Percentiles rank a stretch among this genome's conserved stretches.
Conservation (phyloP, 1,140 invertebrate species). For the Magallana angulata region DNA sequence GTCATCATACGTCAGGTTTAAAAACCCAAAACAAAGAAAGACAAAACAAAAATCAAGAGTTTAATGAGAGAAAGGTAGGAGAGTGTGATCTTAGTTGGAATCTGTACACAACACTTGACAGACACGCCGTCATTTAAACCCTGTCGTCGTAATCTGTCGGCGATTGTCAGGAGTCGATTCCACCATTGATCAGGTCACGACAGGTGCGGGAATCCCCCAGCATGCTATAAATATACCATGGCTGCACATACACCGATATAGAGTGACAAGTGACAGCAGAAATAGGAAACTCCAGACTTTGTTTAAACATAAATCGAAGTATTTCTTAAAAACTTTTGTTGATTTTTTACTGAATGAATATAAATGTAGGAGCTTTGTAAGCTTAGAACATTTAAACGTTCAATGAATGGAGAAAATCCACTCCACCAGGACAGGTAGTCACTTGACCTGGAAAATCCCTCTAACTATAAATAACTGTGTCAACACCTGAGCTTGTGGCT, state of each 20-base stretch:
- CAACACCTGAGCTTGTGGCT: no score
- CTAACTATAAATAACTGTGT: not conserved
- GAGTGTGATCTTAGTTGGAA: not conserved
- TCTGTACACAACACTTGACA: constrained; percentile 4
- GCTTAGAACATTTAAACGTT: no score
- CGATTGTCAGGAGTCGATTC: not conserved
- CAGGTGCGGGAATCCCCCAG: constrained; percentile 13
- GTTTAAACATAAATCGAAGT: no score
- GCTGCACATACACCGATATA: no score
- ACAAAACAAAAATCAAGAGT: not conserved
- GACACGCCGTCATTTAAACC: not conserved
- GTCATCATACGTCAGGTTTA: not conserved
- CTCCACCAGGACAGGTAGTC: not conserved
- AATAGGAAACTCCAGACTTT: no score
- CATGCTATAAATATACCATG: not conserved
- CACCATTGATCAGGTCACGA: not conserved
- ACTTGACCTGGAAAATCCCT: constrained; percentile 10
- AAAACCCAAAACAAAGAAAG: not conserved
- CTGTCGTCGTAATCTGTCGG: no score
- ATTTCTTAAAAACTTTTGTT: no score
- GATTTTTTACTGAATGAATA: no score
- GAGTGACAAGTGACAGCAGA: no score
- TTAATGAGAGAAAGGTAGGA: not conserved
- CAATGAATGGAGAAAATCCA: no score
- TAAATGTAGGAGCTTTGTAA: no score